These are phyloP conservation scores for Catharus ustulatus DNA, from an alignment of 2,797 vertebrate genomes.

Conservation along the genomic window DNA sequence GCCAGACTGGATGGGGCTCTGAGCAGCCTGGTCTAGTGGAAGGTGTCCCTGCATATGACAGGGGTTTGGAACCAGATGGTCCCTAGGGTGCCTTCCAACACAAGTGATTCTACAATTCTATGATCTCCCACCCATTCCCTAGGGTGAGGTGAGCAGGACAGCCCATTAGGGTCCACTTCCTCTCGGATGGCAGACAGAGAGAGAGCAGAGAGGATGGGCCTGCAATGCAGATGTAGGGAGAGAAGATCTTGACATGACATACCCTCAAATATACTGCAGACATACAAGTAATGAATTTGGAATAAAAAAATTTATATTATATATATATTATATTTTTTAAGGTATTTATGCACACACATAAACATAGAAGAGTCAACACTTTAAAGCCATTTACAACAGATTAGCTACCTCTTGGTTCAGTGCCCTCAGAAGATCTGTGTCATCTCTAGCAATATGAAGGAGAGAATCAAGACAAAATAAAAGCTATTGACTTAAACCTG, in stretches of 20 bases:
- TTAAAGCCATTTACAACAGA: background rate
- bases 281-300: background rate
- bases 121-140: background rate
- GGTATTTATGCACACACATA: background rate
- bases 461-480: background rate
- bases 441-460: background rate
- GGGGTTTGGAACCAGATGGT: background rate
- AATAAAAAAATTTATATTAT: background rate
- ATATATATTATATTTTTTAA: background rate
- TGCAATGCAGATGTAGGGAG: background rate
- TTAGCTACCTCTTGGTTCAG: background rate
- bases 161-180: background rate
- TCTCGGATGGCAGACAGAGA: rapidly evolving
- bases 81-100: background rate
- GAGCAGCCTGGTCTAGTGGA: background rate
- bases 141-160: background rate
- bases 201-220: background rate
- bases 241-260: background rate
- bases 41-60: background rate
- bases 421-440: background rate
- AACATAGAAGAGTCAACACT: background rate
- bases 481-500: background rate
- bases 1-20: background rate
- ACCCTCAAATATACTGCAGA: background rate
- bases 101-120: rapidly evolving